Base-by-base conservation (phyloP, 2,797 vertebrate species). In the Danio albolineatus region DNA sequence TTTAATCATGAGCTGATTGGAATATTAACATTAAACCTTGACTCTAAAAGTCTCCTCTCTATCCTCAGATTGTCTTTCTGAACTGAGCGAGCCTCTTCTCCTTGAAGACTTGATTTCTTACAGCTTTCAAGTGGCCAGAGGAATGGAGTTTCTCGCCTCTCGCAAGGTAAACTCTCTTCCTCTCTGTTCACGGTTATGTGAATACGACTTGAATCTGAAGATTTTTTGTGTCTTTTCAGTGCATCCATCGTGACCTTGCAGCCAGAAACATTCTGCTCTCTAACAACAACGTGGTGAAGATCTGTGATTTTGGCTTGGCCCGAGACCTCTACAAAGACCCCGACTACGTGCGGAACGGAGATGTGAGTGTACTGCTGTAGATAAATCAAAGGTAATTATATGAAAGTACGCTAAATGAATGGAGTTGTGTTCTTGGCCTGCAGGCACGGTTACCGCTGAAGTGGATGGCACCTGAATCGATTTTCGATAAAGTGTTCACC, bases 391-490 rank as follows among this genome's bases (percentile, higher is more conserved):
- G 9, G 8, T 1, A 16, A 2, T 19, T 21, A 19, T 21, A 13
- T 62, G 12, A 60, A 28, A 60, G 28, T 14, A 8, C 57, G 62
- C 48, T 7, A 78, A 60, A 84, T 48, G 17, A 16, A 62, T 10
- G 3, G 62, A 6, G 17, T 74, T 48, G 53, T 84, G 85, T 67
- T 73, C 83, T 85, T 83, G 61, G 76, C 73, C 14, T 87, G 39
- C 88, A 99, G 97, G 93, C 96, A 51, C 95, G 97, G 16, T 95
- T 99, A 84, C 97, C 97, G 53, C 94, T 99, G 79, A 99, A 98
- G 85, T 99, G 97, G 97, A 99, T 99, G 97, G 95, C 97, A 86
- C 97, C 96, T 0, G 97, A 99, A 88, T 97, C 97, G 56, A 98
- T 99, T 89, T 99, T 98, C 81, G 97, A 99, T 94, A 99, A 98